Percentiles rank a stretch among this genome's conserved stretches.
Conservation (phyloP, 2,888 invertebrate species). For the Andrena bucephala region DNA sequence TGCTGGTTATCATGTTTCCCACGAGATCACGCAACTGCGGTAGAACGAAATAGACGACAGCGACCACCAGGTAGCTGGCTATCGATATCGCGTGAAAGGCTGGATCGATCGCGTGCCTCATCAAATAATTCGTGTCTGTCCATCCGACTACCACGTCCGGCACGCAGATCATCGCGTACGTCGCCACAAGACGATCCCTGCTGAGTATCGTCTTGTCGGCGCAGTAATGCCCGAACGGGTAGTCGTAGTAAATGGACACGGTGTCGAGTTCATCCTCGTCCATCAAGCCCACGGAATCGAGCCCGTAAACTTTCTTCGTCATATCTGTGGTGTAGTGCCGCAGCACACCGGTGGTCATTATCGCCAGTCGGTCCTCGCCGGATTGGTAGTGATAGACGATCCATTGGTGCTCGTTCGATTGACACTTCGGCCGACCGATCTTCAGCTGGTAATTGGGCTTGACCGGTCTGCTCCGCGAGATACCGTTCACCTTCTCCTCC, state of each 20-base stretch:
- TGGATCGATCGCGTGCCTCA: slow-evolving; percentile 92
- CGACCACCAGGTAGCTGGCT: slow-evolving; percentile 89
- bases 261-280: slow-evolving; percentile 85
- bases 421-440: slow-evolving; percentile 79
- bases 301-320: slow-evolving; percentile 79
- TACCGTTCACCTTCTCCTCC: slow-evolving; percentile 57
- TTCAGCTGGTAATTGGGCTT: slow-evolving; percentile 75
- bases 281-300: slow-evolving; percentile 70
- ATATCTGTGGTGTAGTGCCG: slow-evolving; percentile 88
- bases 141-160: slow-evolving; percentile 90
- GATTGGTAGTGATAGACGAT: slow-evolving; percentile 79
- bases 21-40: slow-evolving; percentile 93
- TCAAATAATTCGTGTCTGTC: slow-evolving; percentile 90
- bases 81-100: slow-evolving; percentile 91
- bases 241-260: slow-evolving; percentile 88
- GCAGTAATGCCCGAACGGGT: slow-evolving; percentile 92
- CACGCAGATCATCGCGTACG: slow-evolving; percentile 91
- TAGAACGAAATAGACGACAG: slow-evolving; percentile 93
- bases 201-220: slow-evolving; percentile 89
- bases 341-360: slow-evolving; percentile 90
- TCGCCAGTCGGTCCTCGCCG: slow-evolving; percentile 79
- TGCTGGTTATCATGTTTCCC: slow-evolving; percentile 94
- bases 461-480: slow-evolving; percentile 29
- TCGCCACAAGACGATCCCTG: slow-evolving; percentile 86
- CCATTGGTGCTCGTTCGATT: slow-evolving; percentile 79